Base-by-base conservation (phyloP, 2,888 invertebrate species). In the Cordilura impudica region DNA sequence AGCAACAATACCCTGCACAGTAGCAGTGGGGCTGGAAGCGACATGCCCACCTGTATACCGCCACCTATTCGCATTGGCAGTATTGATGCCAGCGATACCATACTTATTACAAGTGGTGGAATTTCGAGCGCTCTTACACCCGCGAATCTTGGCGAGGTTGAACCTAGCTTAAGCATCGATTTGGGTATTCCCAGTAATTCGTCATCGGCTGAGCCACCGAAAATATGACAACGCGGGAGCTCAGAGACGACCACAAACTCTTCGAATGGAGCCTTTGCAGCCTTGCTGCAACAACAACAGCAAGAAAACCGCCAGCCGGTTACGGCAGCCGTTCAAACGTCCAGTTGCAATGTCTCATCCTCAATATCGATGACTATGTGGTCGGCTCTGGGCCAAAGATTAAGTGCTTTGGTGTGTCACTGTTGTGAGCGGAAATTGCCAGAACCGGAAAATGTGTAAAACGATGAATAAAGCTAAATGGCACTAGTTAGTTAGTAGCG, bases 161-260 rank as follows among this genome's bases (percentile, higher is more conserved):
- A 88, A 47, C 84, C 87, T 16, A 86, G 87, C 60, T 60, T 85
- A 1, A 88, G 86, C 83, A 85, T 85, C 39, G 88, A 89, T 29
- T 81, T 88, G 82, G 87, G 85, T 29, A 51, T 88, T 83, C 86
- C 85, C 75, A 86, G 87, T 63, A 86, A 83, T 66, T 86, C 86
- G 1, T 86, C 87, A 3, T 86, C 85, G 66, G 86, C 86, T 73
- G 86, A 87, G 65, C 85, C 84, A 70, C 86, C 87, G 82, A 89
- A 88, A 82, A 90, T 90, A 87, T 90, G 90, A 90, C 90, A 90
- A 86, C 87, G 87, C 87, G 89, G 86, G 85, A 87, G 87, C 85
- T 85, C 85, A 82, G 88, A 88, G 53, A 88, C 86, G 71, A 88
- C 87, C 72, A 87, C 87, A 63, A 89, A 87, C 80, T 88, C 88